Base-by-base conservation (phyloP, 2,113 vertebrate genomes). In the Triplophysa dalaica region DNA sequence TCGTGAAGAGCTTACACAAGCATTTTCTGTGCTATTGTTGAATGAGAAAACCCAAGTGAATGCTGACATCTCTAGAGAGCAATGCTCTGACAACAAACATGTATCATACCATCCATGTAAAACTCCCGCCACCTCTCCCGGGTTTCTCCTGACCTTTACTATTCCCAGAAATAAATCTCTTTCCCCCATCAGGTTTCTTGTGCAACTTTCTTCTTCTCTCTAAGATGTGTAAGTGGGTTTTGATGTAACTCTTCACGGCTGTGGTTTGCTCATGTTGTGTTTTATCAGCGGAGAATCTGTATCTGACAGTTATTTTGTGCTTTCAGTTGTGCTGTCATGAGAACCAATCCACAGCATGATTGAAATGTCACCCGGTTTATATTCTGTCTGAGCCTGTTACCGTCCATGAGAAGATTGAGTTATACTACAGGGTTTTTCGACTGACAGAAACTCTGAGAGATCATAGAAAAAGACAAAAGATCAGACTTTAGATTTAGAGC, bases 21-120 rank as follows among this genome's bases (percentile, higher is more conserved):
- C 60, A 60, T 78, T 66, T 66, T 69, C 70, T 48, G 58, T 58
- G 21, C 33, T 77, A 87, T 85, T 88, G 87, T 87, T 88, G 89
- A 86, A 84, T 89, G 87, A 88, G 1, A 85, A 88, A 81, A 82
- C 81, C 86, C 89, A 86, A 86, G 85, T 84, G 72, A 84, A 82
- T 82, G 89, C 89, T 90, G 86, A 89, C 77, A 84, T 82, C 82
- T 80, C 88, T 84, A n/a, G 19, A n/a, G 83, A 67, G 83, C 74
- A 85, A 85, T 52, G 17, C 21, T 58, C 66, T 41, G 58, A 60
- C 76, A 81, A 86, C 77, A 86, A 69, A 80, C 0, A 41, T 73
- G 70, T 72, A 82, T 83, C 78, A 85, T 63, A 77, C 78, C 79
- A 85, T 82, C 84, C 85, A 62, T 60, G 74, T 13, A 63, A 69